Evolutionary conservation across 1,140 invertebrate species (phyloP), one percentile per base, ranked within the genome.

Genomic region (Drosophila guanche): DNA sequence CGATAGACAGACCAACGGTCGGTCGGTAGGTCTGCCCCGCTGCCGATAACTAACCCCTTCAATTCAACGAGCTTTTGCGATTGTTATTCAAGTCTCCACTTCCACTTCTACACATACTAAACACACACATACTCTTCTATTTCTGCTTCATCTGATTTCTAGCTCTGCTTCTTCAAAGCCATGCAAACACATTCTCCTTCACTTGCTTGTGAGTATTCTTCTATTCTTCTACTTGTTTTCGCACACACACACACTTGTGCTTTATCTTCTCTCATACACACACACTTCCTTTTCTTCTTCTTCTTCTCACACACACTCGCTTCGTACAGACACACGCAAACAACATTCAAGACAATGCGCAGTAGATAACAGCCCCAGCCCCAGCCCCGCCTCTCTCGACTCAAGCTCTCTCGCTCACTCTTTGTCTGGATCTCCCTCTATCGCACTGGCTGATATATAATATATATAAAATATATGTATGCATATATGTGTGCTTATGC

Each of bases 331-430:
- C 80, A 85, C 76, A 85, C 81, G 78, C 83, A 86, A 85, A 86
- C 80, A 86, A 86, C 81, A 76, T 67, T 37, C 73, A 86, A 86
- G 81, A 86, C 81, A 86, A 86, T 88, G 83, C 83, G 83, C 81
- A 88, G 81, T 83, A 86, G 81, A 86, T 88, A 86, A 81, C 81
- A 80, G 75, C 58, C 10, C 33, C 52, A 65, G 63, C 60, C 63
- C 55, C 75, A 41, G 43, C 27, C 41, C 50, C 48, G 56, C 29
- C 41, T 14, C 33, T 16, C 37, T n/a, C 16, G 14, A 41, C 54
- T 52, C 14, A 0, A 10, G 10, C 23, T 14, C 22, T 58, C 69
- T 12, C 40, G 16, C 70, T 29, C 40, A 4, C 10, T 27, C 47
- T 51, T 41, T 43, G 43, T 41, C 45, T 37, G 6, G 16, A 41